Base-by-base conservation (phyloP, 2,113 vertebrate genomes). In the Campylomormyrus numenius region DNA sequence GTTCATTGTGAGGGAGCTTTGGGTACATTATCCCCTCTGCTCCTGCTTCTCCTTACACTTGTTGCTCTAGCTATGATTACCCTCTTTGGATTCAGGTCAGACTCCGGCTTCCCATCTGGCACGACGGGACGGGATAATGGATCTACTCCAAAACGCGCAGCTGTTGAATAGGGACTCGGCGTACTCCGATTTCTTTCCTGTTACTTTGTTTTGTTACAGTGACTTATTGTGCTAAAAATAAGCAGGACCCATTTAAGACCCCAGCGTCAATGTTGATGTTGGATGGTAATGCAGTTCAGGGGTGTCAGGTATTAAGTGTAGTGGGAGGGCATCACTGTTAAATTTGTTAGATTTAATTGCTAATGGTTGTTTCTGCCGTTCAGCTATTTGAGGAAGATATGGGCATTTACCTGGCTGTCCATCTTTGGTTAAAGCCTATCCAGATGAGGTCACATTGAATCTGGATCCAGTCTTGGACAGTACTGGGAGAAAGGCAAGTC, bases 1-100 rank as follows among this genome's bases (percentile, higher is more conserved):
- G n/a, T 58, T 90, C 90, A 84, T 70, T 70, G 15, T 31, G 62
- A 70, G 62, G 13, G 62, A 31, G 27, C 77, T 91, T 85, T 91
- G 77, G 89, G 56, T 58, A 91, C 85, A 90, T 86, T 90, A 87
- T 85, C 90, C 88, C 85, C 85, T 91, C 42, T 80, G 56, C 52
- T 62, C 27, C 35, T 45, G 42, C 9, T 24, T 85, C 8, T 21
- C 21, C 15, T 48, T 8, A n/a, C 24, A n/a, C 83, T 83, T 45
- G 77, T 10, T 45, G 77, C 35, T 42, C 42, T 19, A 83, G 77
- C 31, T n/a, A n/a, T 21, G 39, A 46, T 85, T 3, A 85, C 24
- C 83, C 17, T 85, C 45, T 48, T 85, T 15, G 1, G 24, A 85
- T 85, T 85, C 83, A 85, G 45, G 83, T 48, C 83, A 85, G 7